A percentile compares a stretch with the other conserved stretches of the same genome.
These are phyloP conservation scores for Ceyx melanurus DNA, from an alignment of 2,113 vertebrate species.

Conservation along the genomic window DNA sequence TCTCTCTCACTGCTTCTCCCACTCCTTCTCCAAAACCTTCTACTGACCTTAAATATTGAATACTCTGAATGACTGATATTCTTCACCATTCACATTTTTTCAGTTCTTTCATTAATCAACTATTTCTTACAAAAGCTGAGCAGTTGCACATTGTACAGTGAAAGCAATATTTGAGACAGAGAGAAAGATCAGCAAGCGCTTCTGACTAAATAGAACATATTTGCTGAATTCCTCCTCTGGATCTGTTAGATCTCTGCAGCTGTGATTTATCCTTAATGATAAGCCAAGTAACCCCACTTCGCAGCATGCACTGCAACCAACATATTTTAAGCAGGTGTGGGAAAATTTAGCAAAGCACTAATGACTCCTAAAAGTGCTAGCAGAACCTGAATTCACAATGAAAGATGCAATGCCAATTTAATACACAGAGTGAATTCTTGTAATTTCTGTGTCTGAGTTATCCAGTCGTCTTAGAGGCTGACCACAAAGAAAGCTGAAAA, in stretches of 20 bases:
- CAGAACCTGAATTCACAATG: conserved; percentile 55
- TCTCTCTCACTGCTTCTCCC: neutral
- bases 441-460: conserved; percentile 34
- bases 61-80: neutral
- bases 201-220: neutral
- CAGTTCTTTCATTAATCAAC: neutral
- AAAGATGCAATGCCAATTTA: conserved; percentile 52
- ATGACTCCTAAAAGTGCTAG: conserved; percentile 46
- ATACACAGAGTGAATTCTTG: conserved; percentile 2
- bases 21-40: neutral
- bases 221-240: neutral
- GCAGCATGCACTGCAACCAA: neutral
- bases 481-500: conserved; percentile 69
- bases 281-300: neutral
- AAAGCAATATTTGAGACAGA: neutral
- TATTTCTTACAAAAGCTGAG: neutral
- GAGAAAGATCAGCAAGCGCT: neutral
- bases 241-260: neutral
- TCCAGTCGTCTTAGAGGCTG: conserved; percentile 17
- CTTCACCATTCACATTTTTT: neutral
- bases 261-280: neutral
- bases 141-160: neutral
- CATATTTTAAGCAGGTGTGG: conserved; percentile 46
- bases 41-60: neutral
- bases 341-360: conserved; percentile 54